Base-by-base conservation (phyloP, 1,140 invertebrate genomes). In the Trichonephila clavata region DNA sequence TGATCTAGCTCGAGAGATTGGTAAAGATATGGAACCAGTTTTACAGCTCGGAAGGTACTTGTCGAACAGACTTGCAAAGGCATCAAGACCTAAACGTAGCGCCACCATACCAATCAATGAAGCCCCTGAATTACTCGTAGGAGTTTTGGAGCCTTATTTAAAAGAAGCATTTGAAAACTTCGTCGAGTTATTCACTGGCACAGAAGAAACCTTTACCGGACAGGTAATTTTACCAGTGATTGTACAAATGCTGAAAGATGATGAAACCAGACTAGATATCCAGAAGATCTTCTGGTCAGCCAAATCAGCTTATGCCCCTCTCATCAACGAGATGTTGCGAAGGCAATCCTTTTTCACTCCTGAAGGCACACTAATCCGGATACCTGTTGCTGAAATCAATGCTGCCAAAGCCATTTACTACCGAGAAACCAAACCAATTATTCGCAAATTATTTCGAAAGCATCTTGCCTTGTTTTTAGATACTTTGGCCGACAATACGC, bases 31-130 rank as follows among this genome's bases (percentile, higher is more conserved):
- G 32, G 14, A 92, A 32, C 90, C 90, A n/a, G 27, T 92, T 1
- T 21, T 92, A 18, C 43, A 84, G 18, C 61, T 92, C n/a, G 90
- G 90, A 10, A 92, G 61, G 20, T 92, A 92, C 59, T 60, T 92
- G 16, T 63, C 90, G 0, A 18, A 24, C 32, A 84, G 60, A 39
- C 24, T 92, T 5, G 60, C 60, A n/a, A 1, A 8, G 21, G 0
- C 16, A 5, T 13, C 10, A 21, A 39, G 60, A 63, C 5, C 32
- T 5, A 86, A 86, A 27, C 27, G 84, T 7, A 60, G 50, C 3
- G 57, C 27, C 8, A n/a, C 6, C 24, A 18, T 10, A 60, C 50
- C 27, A 13, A n/a, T 43, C 13, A 50, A 86, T 10, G 50, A 57
- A 87, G 20, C 39, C 43, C 39, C n/a, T 21, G 60, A 39, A 5